These are phyloP conservation scores for Corythaixoides concolor DNA, from an alignment of 2,113 vertebrate genomes.

Conservation along the genomic window DNA sequence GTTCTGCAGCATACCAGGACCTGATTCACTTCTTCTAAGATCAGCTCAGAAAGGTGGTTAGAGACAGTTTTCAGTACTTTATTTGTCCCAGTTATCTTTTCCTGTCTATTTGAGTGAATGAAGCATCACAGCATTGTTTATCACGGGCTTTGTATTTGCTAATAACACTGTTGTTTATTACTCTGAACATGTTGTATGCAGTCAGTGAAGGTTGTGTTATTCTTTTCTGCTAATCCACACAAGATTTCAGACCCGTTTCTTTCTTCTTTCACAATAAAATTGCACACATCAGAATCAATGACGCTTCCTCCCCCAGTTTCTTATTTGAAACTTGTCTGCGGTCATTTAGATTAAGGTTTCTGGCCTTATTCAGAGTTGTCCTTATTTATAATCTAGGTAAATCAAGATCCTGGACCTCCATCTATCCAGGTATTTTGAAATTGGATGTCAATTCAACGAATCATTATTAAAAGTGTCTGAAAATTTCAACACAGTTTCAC, in stretches of 20 bases:
- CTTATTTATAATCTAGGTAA: not conserved
- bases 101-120: constrained; percentile 70
- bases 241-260: constrained; percentile 10
- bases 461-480: not conserved
- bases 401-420: not conserved
- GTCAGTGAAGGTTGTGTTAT: not conserved
- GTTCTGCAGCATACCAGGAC: not conserved
- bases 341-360: not conserved
- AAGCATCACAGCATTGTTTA: constrained; percentile 69
- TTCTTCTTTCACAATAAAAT: not conserved
- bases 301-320: not conserved
- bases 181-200: constrained; percentile 38
- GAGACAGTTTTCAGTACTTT: constrained; percentile 67
- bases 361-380: not conserved
- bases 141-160: constrained; percentile 62
- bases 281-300: not conserved
- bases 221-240: constrained; percentile 38
- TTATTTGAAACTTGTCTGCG: not conserved
- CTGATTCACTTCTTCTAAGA: constrained; percentile 56
- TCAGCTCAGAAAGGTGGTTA: constrained; percentile 60
- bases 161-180: constrained; percentile 74
- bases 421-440: not conserved
- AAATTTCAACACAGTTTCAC: not conserved
- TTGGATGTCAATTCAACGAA: not conserved
- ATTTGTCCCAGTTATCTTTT: constrained; percentile 74